These are phyloP conservation scores for Chloropsis cyanopogon DNA, from an alignment of 2,113 vertebrate species.

Conservation along the genomic window DNA sequence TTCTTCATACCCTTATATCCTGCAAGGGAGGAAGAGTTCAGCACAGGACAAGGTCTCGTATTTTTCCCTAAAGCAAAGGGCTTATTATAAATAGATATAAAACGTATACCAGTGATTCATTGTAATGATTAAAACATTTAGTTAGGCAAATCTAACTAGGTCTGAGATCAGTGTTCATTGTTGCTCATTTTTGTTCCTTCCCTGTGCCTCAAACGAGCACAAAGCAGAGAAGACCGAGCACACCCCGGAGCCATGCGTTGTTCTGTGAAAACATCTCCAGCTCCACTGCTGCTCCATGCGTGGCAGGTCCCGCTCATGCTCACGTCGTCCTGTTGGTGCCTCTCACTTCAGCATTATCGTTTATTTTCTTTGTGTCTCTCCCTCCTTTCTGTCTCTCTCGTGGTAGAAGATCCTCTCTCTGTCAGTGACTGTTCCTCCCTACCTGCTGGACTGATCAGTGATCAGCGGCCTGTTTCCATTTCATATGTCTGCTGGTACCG, in stretches of 20 bases:
- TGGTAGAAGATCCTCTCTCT: constrained; percentile 84
- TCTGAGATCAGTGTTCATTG: neutral
- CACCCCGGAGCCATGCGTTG: neutral
- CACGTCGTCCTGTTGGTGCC: constrained; percentile 3
- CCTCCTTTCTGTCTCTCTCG: constrained; percentile 70
- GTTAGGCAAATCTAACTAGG: neutral
- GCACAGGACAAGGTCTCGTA: neutral
- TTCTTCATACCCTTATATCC: neutral
- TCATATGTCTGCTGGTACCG: constrained; percentile 85
- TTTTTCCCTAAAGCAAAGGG: neutral
- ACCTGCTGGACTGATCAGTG: constrained; percentile 77
- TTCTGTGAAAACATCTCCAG: constrained; percentile 30
- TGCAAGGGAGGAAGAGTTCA: neutral
- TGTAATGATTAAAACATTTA: neutral
- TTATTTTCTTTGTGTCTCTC: constrained; percentile 68
- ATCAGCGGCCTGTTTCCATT: constrained; percentile 81
- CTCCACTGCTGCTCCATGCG: neutral
- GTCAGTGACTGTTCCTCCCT: constrained; percentile 79
- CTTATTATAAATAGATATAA: neutral
- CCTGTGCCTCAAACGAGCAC: neutral
- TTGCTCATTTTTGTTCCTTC: neutral
- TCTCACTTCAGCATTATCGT: constrained; percentile 55
- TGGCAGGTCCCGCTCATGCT: constrained; percentile 16
- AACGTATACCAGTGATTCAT: neutral
- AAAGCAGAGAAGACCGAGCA: neutral